phyloP scores from a whole-genome alignment of 2,113 vertebrate genomes.

The Rhynchopsitta pachyrhyncha region DNA sequence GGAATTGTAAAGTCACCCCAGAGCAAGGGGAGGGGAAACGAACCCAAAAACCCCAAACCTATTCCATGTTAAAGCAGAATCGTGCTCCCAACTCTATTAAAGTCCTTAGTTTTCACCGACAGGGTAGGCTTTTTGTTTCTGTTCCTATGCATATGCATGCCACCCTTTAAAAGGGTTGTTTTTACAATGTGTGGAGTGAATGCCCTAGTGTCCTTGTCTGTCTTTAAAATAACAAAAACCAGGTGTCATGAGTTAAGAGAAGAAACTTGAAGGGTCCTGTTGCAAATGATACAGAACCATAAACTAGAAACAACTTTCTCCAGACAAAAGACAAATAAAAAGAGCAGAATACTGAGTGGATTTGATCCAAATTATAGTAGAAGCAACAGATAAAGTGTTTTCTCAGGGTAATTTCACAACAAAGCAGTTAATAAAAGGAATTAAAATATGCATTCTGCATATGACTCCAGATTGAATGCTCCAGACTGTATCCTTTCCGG shows the following conservation, averaged over 20 bases:
- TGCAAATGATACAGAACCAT: conserved; percentile 66
- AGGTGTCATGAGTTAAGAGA: conserved; percentile 69
- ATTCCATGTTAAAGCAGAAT: not conserved
- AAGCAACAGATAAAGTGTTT: conserved; percentile 56
- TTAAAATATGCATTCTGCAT: conserved; percentile 40
- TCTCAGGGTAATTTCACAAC: conserved; percentile 58
- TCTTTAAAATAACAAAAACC: conserved; percentile 68
- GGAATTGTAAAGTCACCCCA: not conserved
- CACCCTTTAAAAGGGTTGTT: conserved; percentile 49
- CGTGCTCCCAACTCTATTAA: not conserved
- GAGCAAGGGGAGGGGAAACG: not conserved
- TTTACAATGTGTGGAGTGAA: conserved; percentile 63
- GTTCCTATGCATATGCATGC: not conserved
- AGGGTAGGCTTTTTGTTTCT: not conserved
- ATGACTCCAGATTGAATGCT: not conserved
- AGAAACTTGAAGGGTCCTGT: conserved; percentile 63
- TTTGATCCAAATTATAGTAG: conserved; percentile 40
- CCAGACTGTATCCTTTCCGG: not conserved
- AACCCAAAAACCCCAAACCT: rapidly evolving
- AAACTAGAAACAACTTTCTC: conserved; percentile 74
- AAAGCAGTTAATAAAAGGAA: conserved; percentile 65
- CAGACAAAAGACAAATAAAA: conserved; percentile 44
- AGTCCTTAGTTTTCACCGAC: not conserved
- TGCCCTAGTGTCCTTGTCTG: conserved; percentile 36
- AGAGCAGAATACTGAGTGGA: not conserved